Conservation (phyloP, 2,888 invertebrate genomes). For the Ptychoptera albimana region DNA sequence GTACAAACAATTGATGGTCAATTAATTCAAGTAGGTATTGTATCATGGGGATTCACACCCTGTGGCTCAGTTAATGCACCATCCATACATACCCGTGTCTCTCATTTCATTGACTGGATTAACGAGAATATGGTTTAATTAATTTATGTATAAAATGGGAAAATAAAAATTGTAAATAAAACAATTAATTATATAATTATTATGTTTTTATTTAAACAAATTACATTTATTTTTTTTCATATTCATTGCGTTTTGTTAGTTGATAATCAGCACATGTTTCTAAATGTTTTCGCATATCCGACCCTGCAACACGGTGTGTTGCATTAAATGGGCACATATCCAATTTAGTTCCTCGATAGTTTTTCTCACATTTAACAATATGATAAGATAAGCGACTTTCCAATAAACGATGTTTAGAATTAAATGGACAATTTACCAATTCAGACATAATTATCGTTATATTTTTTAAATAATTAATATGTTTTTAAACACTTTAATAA, state of each 20-base stretch:
- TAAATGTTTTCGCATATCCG: slow-evolving; percentile 19
- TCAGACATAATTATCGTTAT: slow-evolving; percentile 12
- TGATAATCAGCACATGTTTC: slow-evolving; percentile 17
- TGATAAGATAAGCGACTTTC: slow-evolving; percentile 17
- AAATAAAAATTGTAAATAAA: no score
- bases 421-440: slow-evolving; percentile 16
- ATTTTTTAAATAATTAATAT: no score
- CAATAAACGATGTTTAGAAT: slow-evolving; percentile 15
- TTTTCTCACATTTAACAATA: slow-evolving; percentile 17
- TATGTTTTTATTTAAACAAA: no score
- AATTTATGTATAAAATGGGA: no score
- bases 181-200: no score
- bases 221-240: slow-evolving; percentile 6
- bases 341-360: slow-evolving; percentile 18
- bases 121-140: neutral
- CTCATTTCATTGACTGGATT: slow-evolving; percentile 30
- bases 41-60: slow-evolving; percentile 35
- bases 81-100: slow-evolving; percentile 31
- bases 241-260: slow-evolving; percentile 12
- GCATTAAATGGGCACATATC: slow-evolving; percentile 24
- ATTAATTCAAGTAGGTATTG: slow-evolving; percentile 27
- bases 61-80: slow-evolving; percentile 29
- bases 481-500: no score
- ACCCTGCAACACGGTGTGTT: slow-evolving; percentile 19
- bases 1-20: slow-evolving; percentile 14